A percentile compares a stretch with the other conserved stretches of the same genome.
Evolutionary conservation across 2,888 invertebrate species (phyloP).

Genomic region (Cheilosia variabilis): DNA sequence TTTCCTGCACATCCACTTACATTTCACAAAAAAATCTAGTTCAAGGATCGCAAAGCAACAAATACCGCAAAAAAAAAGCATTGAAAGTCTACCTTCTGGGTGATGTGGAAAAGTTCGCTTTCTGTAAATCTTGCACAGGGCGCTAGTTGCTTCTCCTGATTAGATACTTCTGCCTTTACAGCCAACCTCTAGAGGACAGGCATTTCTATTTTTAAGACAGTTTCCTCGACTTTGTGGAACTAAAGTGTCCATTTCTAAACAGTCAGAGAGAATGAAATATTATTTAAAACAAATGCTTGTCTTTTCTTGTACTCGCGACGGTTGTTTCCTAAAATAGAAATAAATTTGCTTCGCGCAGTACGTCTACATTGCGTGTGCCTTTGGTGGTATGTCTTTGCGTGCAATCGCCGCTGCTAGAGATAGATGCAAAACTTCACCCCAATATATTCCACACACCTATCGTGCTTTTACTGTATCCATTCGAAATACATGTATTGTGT

Average conservation of each 20-base stretch:
- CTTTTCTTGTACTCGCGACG: constrained; percentile 2
- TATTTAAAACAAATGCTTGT: not conserved
- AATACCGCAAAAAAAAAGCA: too few species aligned
- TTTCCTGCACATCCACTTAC: too few species aligned
- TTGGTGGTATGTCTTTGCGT: constrained; percentile 22
- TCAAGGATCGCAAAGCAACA: too few species aligned
- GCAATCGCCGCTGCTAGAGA: constrained; percentile 7
- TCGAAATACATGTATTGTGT: not conserved
- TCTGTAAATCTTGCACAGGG: too few species aligned
- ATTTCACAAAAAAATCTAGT: too few species aligned
- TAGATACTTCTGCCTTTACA: too few species aligned
- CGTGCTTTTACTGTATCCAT: not conserved
- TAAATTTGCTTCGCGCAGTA: not conserved
- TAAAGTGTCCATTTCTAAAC: too few species aligned
- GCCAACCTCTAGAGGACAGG: too few species aligned
- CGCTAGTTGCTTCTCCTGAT: too few species aligned
- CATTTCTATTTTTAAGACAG: not conserved
- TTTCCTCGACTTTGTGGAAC: not conserved
- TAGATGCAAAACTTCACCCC: constrained; percentile 13
- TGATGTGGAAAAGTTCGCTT: too few species aligned
- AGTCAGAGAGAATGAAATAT: too few species aligned
- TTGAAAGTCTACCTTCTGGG: too few species aligned
- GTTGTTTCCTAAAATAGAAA: not conserved
- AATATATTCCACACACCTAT: not conserved
- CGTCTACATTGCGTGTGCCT: not conserved